Conservation (phyloP, 1,140 invertebrate species). For the Drosophila rhopaloa region DNA sequence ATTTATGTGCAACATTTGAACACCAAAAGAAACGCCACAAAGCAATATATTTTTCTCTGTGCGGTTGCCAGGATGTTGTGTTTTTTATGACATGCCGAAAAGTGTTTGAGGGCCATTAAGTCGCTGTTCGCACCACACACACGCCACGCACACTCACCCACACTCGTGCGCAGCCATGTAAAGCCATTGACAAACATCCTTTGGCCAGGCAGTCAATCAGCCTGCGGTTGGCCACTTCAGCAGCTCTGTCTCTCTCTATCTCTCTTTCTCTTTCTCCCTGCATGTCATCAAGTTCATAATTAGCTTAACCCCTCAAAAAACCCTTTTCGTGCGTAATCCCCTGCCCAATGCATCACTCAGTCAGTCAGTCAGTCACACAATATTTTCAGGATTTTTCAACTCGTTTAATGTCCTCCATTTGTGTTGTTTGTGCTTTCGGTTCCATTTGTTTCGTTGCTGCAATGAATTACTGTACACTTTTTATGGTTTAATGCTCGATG, state of each 20-base stretch:
- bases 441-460: slow-evolving; percentile 34
- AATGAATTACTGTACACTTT: slow-evolving; percentile 47
- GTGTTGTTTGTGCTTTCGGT: slow-evolving; percentile 29
- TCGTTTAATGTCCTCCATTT: slow-evolving; percentile 44
- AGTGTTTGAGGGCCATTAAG: slow-evolving; percentile 82
- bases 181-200: slow-evolving; percentile 40
- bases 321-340: slow-evolving; percentile 43
- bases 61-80: slow-evolving; percentile 46
- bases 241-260: slow-evolving; percentile 5
- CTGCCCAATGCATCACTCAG: slow-evolving; percentile 48
- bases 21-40: background rate
- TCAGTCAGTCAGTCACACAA: slow-evolving; percentile 56
- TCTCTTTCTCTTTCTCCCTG: slow-evolving; percentile 23
- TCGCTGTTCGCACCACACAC: slow-evolving; percentile 59
- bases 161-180: slow-evolving; percentile 29
- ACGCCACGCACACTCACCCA: slow-evolving; percentile 15
- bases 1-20: too few relatives aligned
- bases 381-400: slow-evolving; percentile 64
- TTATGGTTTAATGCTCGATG: slow-evolving; percentile 32
- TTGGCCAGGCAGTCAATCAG: slow-evolving; percentile 39
- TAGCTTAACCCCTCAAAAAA: slow-evolving; percentile 46
- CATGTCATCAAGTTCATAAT: slow-evolving; percentile 76
- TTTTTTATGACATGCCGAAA: slow-evolving; percentile 81
- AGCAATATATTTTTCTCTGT: slow-evolving; percentile 10
- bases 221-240: slow-evolving; percentile 41